Evolutionary conservation across 2,797 vertebrate species (phyloP), one percentile per base, ranked within the genome.

Genomic region (Atherinosoma microstoma): DNA sequence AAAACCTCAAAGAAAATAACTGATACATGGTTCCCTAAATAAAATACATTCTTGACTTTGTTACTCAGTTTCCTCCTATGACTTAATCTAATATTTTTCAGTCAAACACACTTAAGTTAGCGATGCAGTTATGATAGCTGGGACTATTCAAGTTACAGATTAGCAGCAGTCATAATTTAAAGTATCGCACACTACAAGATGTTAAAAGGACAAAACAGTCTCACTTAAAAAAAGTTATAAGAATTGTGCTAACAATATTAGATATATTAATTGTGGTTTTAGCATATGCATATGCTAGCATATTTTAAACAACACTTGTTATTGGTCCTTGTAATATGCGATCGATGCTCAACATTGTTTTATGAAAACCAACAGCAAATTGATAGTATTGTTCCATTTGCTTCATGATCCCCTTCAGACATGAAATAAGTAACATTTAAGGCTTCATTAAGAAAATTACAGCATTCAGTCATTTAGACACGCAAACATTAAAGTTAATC

Each of bases 1-100:
- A 9, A 67, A 80, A 82, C 84, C 68, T 0, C 84, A 79, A 42
- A 71, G 9, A 24, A 75, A 64, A 58, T 45, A 42, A 70, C 9
- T 42, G 0, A 15, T 42, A 20, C 36, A 27, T 24, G 38, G 22
- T 27, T 53, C 22, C 8, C 22, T 12, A 58, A 68, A 59, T 32
- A 11, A 32, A 32, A 61, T 20, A 12, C 47, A 36, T 40, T 70
- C 35, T 13, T 34, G 3, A 18, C 20, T 63, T 45, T 32, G 4
- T 27, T 15, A 15, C 24, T 54, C n/a, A 24, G 24, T 12, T 29
- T 29, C 53, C 29, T 29, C 53, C 53, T 32, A 24, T 54, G 53
- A 54, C 24, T 29, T 54, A 27, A 53, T 53, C 51, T 53, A 6
- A 22, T 27, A 6, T 13, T 27, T 54, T 54, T 54, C 12, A 7